Conservation (phyloP, 2,888 invertebrate genomes). For the Mylabris sibirica region DNA sequence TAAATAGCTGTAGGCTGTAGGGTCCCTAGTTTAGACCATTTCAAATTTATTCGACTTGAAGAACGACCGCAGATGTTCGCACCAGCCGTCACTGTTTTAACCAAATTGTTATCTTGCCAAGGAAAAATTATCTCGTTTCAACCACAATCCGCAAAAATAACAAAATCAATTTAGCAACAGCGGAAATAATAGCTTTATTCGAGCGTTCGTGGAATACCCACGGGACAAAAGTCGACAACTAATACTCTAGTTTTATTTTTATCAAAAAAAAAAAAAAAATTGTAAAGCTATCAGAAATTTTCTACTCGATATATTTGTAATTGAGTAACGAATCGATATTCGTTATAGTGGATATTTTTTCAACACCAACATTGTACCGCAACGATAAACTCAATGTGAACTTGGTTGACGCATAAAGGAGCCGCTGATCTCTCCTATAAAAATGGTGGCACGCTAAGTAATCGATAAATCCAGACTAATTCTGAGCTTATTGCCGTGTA, state of each 20-base stretch:
- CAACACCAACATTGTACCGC: slow-evolving; percentile 29
- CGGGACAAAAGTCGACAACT: neutral
- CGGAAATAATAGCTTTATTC: neutral
- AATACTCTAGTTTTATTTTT: neutral
- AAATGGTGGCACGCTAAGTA: slow-evolving; percentile 58
- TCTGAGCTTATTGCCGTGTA: slow-evolving; percentile 56
- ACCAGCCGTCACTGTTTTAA: slow-evolving; percentile 8
- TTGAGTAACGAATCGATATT: slow-evolving; percentile 6
- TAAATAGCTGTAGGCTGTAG: neutral
- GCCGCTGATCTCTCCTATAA: slow-evolving; percentile 56
- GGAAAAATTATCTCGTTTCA: slow-evolving; percentile 6
- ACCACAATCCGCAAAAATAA: neutral
- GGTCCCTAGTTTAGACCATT: neutral
- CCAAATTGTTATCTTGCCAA: slow-evolving; percentile 6
- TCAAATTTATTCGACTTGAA: neutral
- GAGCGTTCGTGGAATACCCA: neutral
- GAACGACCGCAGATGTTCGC: neutral
- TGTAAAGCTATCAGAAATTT: neutral
- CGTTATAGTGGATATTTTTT: slow-evolving; percentile 3
- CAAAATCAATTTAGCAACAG: neutral
- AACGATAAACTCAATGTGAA: slow-evolving; percentile 44
- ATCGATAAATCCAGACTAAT: slow-evolving; percentile 61
- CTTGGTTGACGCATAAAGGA: slow-evolving; percentile 49
- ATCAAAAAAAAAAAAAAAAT: neutral
- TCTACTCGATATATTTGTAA: neutral